Evolutionary conservation across 2,113 vertebrate genomes (phyloP).

Genomic region (Madoqua kirkii): DNA sequence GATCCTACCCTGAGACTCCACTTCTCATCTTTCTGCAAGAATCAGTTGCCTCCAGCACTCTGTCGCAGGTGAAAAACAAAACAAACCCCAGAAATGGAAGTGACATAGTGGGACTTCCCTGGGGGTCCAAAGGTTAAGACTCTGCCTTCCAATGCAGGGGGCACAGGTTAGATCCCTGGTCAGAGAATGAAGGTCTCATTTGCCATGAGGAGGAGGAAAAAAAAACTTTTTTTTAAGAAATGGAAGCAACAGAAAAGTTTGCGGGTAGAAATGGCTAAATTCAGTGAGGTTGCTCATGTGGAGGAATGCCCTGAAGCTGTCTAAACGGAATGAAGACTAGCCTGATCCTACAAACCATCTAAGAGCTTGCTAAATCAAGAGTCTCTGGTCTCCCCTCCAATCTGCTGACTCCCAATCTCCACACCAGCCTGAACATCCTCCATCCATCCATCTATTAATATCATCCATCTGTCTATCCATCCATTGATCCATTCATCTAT

Average conservation of each 20-base stretch:
- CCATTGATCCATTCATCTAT: neutral
- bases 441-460: neutral
- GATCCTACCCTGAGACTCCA: rapidly evolving
- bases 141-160: neutral
- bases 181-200: neutral
- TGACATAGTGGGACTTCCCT: neutral
- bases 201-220: neutral
- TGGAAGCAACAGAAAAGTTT: neutral
- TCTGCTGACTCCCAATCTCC: neutral
- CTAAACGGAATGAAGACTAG: neutral
- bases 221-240: neutral
- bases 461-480: neutral
- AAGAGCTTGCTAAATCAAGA: neutral
- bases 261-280: rapidly evolving
- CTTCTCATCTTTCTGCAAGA: neutral
- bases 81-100: neutral
- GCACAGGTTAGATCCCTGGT: neutral
- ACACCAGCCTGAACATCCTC: neutral
- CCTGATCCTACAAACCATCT: neutral
- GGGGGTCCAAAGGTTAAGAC: neutral
- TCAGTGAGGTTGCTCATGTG: rapidly evolving
- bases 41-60: neutral
- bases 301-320: neutral
- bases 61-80: rapidly evolving
- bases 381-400: neutral